These are phyloP conservation scores for Varanus komodoensis DNA, from an alignment of 2,113 vertebrate genomes.

Conservation along the genomic window DNA sequence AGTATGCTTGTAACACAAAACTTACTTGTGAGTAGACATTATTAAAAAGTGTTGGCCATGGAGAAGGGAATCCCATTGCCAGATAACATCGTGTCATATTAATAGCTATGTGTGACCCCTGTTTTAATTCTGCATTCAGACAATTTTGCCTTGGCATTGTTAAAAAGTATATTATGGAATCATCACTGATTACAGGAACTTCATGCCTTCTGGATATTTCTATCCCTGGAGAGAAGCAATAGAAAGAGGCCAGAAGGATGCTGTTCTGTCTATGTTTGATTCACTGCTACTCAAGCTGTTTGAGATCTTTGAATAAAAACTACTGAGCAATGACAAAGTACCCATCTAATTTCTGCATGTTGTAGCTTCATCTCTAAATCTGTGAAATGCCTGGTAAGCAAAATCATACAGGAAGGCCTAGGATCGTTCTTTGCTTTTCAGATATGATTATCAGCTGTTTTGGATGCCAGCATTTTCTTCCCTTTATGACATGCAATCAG, in stretches of 20 bases:
- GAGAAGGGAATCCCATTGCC: neutral
- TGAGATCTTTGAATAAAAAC: slow-evolving; percentile 5
- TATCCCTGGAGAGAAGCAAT: neutral
- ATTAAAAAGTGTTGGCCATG: neutral
- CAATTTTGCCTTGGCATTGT: neutral
- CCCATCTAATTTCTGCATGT: slow-evolving; percentile 1
- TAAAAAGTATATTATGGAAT: too few relatives aligned
- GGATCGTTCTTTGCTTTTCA: neutral
- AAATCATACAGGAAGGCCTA: neutral
- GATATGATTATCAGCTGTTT: slow-evolving; percentile 18
- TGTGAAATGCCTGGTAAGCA: slow-evolving; percentile 19
- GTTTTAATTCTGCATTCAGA: neutral
- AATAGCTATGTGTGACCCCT: neutral
- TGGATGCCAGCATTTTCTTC: neutral
- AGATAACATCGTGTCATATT: neutral
- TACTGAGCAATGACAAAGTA: slow-evolving; percentile 1
- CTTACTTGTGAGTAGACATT: neutral
- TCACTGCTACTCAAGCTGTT: slow-evolving; percentile 15
- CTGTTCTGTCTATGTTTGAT: neutral
- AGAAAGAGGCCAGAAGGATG: neutral
- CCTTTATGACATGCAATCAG: slow-evolving; percentile 10
- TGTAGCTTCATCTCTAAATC: neutral
- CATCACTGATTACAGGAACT: neutral
- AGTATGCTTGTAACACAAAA: neutral
- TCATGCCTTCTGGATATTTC: neutral